phyloP scores from a whole-genome alignment of 1,140 invertebrate species.

The Phymorhynchus buccinoides region DNA sequence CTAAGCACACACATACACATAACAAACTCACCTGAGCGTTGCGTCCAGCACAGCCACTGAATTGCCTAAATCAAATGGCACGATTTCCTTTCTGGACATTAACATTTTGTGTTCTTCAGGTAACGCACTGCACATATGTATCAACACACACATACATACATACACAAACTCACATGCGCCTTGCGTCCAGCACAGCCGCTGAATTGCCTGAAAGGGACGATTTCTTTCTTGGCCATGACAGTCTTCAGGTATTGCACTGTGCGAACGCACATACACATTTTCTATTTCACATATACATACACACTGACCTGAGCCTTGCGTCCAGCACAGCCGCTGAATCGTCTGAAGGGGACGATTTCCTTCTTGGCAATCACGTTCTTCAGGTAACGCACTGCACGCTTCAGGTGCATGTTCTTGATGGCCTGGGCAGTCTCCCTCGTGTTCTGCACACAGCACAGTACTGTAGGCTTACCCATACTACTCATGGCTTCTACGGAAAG shows the following conservation, averaged over 20 bases:
- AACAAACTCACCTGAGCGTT: constrained; percentile 92
- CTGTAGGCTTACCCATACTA: too few species aligned
- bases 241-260: too few species aligned
- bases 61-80: constrained; percentile 97
- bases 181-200: constrained; percentile 98
- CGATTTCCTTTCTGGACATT: constrained; percentile 96
- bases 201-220: too few species aligned
- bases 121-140: too few species aligned
- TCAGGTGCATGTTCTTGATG: constrained; percentile 93
- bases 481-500: too few species aligned
- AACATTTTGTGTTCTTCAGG: too few species aligned
- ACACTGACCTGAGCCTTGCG: constrained; percentile 89
- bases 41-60: constrained; percentile 97
- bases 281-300: too few species aligned
- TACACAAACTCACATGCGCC: constrained; percentile 81
- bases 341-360: constrained; percentile 98
- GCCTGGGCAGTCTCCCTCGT: constrained; percentile 98
- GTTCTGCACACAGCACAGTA: constrained; percentile 82
- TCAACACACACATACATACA: too few species aligned
- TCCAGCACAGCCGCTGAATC: constrained; percentile 98
- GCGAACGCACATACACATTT: too few species aligned
- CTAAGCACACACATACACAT: too few species aligned
- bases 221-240: constrained; percentile 96
- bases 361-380: constrained; percentile 94
- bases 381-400: constrained; percentile 84